Percentiles rank a stretch among this genome's conserved stretches.
These are phyloP conservation scores for Neogobius melanostomus DNA, from an alignment of 2,113 vertebrate species.

Conservation along the genomic window DNA sequence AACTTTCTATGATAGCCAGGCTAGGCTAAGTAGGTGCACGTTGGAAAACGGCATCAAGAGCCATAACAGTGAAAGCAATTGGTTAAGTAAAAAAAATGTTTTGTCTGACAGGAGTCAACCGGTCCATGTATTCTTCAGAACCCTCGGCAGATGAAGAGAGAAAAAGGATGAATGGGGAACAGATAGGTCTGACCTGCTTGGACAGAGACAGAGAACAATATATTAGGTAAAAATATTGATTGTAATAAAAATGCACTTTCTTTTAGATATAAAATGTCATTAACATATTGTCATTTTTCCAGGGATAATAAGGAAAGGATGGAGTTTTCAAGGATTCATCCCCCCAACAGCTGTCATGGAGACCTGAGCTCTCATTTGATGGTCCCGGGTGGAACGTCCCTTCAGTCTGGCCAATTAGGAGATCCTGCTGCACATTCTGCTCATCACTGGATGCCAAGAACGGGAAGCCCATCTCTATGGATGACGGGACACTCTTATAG, in stretches of 20 bases:
- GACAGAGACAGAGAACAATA: constrained; percentile 85
- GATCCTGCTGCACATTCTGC: constrained; percentile 85
- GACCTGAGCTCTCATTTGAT: constrained; percentile 91
- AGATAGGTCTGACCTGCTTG: constrained; percentile 82
- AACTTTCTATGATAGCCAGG: background rate
- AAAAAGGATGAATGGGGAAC: constrained; percentile 85
- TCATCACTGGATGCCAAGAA: constrained; percentile 94
- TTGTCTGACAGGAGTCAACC: constrained; percentile 65
- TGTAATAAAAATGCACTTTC: background rate
- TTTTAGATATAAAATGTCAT: constrained; percentile 8
- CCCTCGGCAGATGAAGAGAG: constrained; percentile 85
- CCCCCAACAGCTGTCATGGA: constrained; percentile 86
- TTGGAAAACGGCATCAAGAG: constrained; percentile 1
- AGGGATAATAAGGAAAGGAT: constrained; percentile 95
- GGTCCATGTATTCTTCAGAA: constrained; percentile 83
- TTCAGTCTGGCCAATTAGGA: constrained; percentile 87
- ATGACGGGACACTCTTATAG: constrained; percentile 96
- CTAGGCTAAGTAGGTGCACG: background rate
- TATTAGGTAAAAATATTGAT: constrained; percentile 77
- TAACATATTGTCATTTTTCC: constrained; percentile 24
- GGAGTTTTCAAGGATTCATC: constrained; percentile 91
- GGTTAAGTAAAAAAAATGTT: constrained; percentile 25
- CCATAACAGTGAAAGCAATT: constrained; percentile 19
- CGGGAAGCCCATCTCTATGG: constrained; percentile 95
- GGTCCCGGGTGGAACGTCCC: constrained; percentile 85